These are phyloP conservation scores for Argentina silus DNA, from an alignment of 2,797 vertebrate species.

Conservation along the genomic window DNA sequence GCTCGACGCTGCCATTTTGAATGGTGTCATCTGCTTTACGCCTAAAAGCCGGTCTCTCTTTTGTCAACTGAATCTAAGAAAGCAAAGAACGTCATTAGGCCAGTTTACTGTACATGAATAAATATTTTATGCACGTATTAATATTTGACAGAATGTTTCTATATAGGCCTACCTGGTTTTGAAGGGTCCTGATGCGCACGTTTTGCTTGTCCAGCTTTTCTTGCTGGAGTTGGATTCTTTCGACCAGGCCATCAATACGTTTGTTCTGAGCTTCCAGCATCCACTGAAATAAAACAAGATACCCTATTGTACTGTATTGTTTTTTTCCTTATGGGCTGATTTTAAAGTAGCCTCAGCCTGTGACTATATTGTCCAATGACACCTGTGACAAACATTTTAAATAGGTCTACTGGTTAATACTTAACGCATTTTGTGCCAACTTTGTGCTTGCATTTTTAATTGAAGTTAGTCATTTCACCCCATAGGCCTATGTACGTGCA, in stretches of 20 bases:
- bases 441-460: too few relatives aligned
- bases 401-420: background rate
- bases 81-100: background rate
- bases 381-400: too few relatives aligned
- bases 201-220: slow-evolving; percentile 94
- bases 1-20: slow-evolving; percentile 56
- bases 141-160: background rate
- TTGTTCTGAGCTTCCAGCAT: slow-evolving; percentile 87
- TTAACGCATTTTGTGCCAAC: too few relatives aligned
- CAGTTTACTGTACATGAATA: background rate
- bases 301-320: background rate
- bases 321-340: background rate
- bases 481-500: too few relatives aligned
- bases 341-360: background rate
- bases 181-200: slow-evolving; percentile 86
- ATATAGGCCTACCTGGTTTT: slow-evolving; percentile 85
- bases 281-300: slow-evolving; percentile 66
- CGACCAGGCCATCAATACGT: slow-evolving; percentile 89
- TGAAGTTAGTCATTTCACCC: too few relatives aligned
- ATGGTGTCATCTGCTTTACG: slow-evolving; percentile 40
- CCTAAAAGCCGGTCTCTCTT: slow-evolving; percentile 48
- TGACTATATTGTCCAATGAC: background rate
- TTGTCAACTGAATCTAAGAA: slow-evolving; percentile 69
- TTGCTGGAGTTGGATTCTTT: slow-evolving; percentile 89
- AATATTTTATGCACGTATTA: background rate